A percentile compares a stretch with the other conserved stretches of the same genome.
Evolutionary conservation across 2,888 invertebrate genomes (phyloP).

Genomic region (Metacarcinus magister): DNA sequence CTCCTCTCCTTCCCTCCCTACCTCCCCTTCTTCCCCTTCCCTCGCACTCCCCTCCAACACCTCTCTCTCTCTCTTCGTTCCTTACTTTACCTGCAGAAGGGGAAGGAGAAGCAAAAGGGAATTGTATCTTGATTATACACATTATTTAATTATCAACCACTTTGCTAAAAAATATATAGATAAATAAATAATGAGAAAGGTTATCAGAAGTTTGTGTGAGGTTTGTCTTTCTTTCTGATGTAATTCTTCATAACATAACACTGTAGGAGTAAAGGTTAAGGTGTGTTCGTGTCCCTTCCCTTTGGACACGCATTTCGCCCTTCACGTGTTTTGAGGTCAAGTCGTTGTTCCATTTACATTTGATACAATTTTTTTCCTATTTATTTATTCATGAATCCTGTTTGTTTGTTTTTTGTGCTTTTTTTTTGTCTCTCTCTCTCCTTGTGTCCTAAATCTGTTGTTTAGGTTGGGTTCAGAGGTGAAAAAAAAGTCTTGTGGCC

Average conservation of each 20-base stretch:
- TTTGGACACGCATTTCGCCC: not conserved
- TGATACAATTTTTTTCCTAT: not conserved
- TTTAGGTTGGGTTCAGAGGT: not conserved
- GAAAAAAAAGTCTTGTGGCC: not conserved
- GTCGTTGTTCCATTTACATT: not conserved
- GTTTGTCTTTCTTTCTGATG: not conserved
- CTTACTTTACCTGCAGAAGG: too few relatives aligned
- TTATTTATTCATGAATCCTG: not conserved
- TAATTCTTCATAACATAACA: not conserved
- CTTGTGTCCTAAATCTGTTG: not conserved
- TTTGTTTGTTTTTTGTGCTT: too few relatives aligned
- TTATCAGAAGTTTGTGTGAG: too few relatives aligned
- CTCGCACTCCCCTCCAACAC: not conserved
- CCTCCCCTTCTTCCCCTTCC: not conserved
- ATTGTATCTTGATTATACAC: too few relatives aligned
- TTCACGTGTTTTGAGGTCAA: not conserved
- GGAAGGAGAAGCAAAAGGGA: too few relatives aligned
- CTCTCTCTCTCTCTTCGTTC: not conserved
- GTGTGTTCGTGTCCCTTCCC: conserved; percentile 26
- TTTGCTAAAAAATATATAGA: too few relatives aligned
- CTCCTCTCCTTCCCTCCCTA: not conserved
- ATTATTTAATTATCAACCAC: too few relatives aligned
- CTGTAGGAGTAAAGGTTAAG: not conserved
- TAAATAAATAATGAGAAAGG: too few relatives aligned
- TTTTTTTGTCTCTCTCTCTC: not conserved